Percentiles rank a stretch among this genome's conserved stretches.
These are phyloP conservation scores for Eristalinus sepulchralis DNA, from an alignment of 2,888 invertebrate genomes.

Conservation along the genomic window DNA sequence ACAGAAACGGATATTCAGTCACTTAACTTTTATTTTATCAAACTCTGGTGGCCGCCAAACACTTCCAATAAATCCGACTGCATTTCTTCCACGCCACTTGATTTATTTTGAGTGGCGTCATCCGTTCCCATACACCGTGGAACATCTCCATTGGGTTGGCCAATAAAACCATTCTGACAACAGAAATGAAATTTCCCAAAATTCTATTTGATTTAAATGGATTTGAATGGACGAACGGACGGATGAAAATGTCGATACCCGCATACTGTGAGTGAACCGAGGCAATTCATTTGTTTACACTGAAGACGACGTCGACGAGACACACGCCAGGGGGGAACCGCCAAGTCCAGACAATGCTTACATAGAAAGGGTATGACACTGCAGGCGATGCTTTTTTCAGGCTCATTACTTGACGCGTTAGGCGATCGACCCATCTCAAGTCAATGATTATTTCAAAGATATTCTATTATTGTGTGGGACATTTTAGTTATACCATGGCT, in stretches of 20 bases:
- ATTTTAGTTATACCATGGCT: conserved; percentile 20
- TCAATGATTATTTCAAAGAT: conserved; percentile 61
- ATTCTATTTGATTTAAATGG: conserved; percentile 62
- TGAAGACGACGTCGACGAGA: conserved; percentile 16
- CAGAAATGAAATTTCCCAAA: conserved; percentile 54
- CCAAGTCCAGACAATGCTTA: conserved; percentile 14
- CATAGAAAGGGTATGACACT: conserved; percentile 24
- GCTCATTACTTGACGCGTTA: conserved; percentile 71
- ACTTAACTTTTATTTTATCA: conserved; percentile 51
- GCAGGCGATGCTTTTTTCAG: conserved; percentile 48
- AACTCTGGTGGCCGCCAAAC: conserved; percentile 14
- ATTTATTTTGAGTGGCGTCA: conserved; percentile 70
- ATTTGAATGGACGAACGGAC: conserved; percentile 48
- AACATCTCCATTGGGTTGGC: conserved; percentile 24
- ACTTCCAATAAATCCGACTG: conserved; percentile 64
- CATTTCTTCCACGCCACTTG: conserved; percentile 68
- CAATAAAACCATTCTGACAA: conserved; percentile 55
- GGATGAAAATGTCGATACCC: conserved; percentile 56
- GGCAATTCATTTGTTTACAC: conserved; percentile 56
- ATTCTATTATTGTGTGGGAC: conserved; percentile 51
- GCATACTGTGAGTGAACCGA: conserved; percentile 35
- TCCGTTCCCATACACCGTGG: conserved; percentile 56
- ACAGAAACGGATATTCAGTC: conserved; percentile 61
- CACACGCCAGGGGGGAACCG: not conserved
- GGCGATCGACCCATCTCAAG: conserved; percentile 68